Percentiles rank a stretch among this genome's conserved stretches.
These are phyloP conservation scores for Brachionus plicatilis DNA, from an alignment of 1,140 invertebrate genomes.

Conservation along the genomic window DNA sequence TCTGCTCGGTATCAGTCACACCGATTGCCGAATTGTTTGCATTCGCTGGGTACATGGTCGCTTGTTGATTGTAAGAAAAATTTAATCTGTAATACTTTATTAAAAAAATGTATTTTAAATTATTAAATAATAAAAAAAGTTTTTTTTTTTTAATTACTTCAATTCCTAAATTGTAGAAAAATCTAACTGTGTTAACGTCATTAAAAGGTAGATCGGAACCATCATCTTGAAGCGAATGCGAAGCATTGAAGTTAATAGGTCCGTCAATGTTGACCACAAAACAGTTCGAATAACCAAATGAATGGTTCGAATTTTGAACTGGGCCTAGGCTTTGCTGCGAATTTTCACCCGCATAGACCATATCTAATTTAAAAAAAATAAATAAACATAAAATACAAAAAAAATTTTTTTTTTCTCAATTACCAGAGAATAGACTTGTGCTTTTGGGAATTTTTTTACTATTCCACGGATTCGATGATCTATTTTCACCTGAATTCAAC, in stretches of 20 bases:
- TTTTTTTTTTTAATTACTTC: neutral
- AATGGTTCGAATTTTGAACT: neutral
- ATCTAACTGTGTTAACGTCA: constrained; percentile 31
- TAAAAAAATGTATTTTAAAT: neutral
- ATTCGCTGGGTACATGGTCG: neutral
- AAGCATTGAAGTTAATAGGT: constrained; percentile 35
- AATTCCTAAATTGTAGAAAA: constrained; percentile 39
- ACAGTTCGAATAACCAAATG: constrained; percentile 31
- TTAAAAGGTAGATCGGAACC: constrained; percentile 34
- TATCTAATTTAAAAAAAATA: neutral
- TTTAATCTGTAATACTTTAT: constrained; percentile 5
- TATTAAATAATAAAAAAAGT: too few species aligned
- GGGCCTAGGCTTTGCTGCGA: neutral
- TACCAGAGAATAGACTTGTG: constrained; percentile 24
- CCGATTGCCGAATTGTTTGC: neutral
- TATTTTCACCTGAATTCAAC: neutral
- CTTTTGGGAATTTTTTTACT: constrained; percentile 34
- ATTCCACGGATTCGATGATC: constrained; percentile 20
- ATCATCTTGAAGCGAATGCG: constrained; percentile 32
- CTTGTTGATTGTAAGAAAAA: neutral
- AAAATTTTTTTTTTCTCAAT: neutral
- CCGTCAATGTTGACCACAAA: constrained; percentile 38
- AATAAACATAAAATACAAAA: neutral
- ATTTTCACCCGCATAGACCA: constrained; percentile 15
- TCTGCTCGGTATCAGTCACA: neutral